Percentiles rank a stretch among this genome's conserved stretches.
Conservation (phyloP, 2,797 vertebrate species). For the Dendrocincla tyrannina region DNA sequence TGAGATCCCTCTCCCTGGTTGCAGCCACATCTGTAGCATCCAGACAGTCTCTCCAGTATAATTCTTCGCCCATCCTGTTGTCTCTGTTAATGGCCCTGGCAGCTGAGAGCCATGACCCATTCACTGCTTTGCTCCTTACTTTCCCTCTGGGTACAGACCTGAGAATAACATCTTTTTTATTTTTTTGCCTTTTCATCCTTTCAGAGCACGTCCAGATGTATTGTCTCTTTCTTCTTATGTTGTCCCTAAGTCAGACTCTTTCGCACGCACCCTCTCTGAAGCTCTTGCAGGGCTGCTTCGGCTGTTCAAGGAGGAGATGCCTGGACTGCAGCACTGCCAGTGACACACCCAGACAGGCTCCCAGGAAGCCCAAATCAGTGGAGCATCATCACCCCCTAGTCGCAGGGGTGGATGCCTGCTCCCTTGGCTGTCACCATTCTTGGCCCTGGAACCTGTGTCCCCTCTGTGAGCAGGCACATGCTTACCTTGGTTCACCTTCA, state of each 20-base stretch:
- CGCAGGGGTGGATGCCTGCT: not conserved
- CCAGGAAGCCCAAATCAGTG: not conserved
- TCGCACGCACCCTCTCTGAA: not conserved
- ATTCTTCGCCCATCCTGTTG: not conserved
- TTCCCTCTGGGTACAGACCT: not conserved
- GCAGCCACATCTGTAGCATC: not conserved
- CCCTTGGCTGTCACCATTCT: not conserved
- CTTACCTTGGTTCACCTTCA: not conserved
- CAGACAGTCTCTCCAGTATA: accelerated
- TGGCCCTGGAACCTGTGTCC: not conserved
- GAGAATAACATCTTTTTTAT: not conserved
- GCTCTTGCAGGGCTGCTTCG: not conserved
- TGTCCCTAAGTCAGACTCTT: not conserved
- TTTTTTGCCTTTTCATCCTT: not conserved
- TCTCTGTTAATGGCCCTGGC: not conserved
- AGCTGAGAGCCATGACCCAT: not conserved
- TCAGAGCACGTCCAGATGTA: not conserved
- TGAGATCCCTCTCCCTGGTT: not conserved
- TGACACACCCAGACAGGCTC: not conserved
- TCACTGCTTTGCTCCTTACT: not conserved
- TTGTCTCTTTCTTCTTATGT: not conserved
- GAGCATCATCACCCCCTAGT: not conserved
- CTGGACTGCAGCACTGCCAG: not conserved
- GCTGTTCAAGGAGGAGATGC: not conserved
- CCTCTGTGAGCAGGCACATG: accelerated